Evolutionary conservation across 2,888 invertebrate species (phyloP), one percentile per base, ranked within the genome.

Genomic region (Callimorpha dominula): DNA sequence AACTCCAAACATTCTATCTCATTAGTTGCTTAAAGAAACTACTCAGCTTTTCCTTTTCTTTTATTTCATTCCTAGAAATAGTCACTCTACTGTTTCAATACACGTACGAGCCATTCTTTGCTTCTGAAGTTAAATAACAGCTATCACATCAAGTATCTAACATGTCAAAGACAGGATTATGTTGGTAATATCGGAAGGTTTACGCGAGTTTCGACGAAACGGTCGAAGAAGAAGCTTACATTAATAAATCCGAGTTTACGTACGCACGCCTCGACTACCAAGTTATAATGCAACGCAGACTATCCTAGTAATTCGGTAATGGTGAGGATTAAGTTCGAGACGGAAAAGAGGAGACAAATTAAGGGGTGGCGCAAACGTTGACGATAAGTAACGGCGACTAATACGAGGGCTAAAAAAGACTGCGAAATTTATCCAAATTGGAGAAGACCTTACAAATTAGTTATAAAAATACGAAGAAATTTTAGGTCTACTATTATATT

Each of bases 281-380:
- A 85, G 87, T 89, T 89, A 87, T 88, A 88, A 89, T 87, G 89
- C 90, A 89, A 81, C 85, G 81, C 80, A 82, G 86, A 84, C 79
- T 80, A 85, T 83, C 78, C 80, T 78, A 84, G 84, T 87, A 86
- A 86, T 86, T 85, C 78, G 73, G 82, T 81, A 82, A 76, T 77
- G 75, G 4, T 52, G 12, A 63, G 63, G 71, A 75, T 64, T 75
- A 75, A 65, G 71, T 71, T 57, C 11, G 60, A n/a, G 9, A 66
- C 11, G 12, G 8, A 70, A 42, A 20, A 74, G 71, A 71, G 17
- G 40, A n/a, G 68, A 71, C 65, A 62, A 52, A 71, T 68, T 15
- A 42, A 46, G 63, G 57, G 63, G 11, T 43, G 40, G n/a, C 11
- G 31, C 1, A 52, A 9, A 9, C 40, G 4, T 17, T 40, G 9